Evolutionary conservation across 2,888 invertebrate species (phyloP).

Genomic region (Caenorhabditis wallacei): DNA sequence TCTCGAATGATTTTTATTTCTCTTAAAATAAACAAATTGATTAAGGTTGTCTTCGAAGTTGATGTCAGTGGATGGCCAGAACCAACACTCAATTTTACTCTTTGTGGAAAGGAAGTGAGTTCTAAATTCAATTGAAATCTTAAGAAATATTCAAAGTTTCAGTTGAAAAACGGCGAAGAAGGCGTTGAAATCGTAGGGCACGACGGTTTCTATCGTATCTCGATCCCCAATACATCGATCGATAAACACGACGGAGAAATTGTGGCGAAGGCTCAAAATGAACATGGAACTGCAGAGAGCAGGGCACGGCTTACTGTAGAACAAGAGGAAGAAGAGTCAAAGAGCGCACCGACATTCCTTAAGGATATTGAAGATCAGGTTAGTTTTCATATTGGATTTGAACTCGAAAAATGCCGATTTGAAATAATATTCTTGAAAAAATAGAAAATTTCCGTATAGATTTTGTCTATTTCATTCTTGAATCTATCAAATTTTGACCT

Average conservation of each 20-base stretch:
- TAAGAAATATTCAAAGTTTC: no score
- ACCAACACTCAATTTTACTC: slow-evolving; percentile 79
- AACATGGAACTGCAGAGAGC: slow-evolving; percentile 86
- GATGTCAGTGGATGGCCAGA: slow-evolving; percentile 81
- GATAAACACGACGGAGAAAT: slow-evolving; percentile 84
- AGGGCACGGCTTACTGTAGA: slow-evolving; percentile 87
- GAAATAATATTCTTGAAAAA: no score
- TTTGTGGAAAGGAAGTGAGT: slow-evolving; percentile 75
- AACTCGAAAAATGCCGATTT: no score
- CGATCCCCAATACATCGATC: slow-evolving; percentile 73
- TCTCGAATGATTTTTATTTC: not conserved
- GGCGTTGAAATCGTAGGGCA: slow-evolving; percentile 79
- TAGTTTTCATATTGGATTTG: slow-evolving; percentile 11
- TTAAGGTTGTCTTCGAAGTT: slow-evolving; percentile 76
- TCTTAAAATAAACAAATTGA: not conserved
- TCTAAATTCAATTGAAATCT: no score
- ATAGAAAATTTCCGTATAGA: no score
- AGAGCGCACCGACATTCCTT: slow-evolving; percentile 81
- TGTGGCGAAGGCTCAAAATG: slow-evolving; percentile 84
- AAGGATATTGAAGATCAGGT: slow-evolving; percentile 83
- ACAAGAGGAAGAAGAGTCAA: slow-evolving; percentile 78
- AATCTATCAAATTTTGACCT: no score
- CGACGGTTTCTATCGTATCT: slow-evolving; percentile 79
- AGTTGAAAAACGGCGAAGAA: slow-evolving; percentile 77
- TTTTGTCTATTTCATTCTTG: not conserved